Conservation (phyloP, 2,797 vertebrate species). For the Chaenodraco wilsoni region DNA sequence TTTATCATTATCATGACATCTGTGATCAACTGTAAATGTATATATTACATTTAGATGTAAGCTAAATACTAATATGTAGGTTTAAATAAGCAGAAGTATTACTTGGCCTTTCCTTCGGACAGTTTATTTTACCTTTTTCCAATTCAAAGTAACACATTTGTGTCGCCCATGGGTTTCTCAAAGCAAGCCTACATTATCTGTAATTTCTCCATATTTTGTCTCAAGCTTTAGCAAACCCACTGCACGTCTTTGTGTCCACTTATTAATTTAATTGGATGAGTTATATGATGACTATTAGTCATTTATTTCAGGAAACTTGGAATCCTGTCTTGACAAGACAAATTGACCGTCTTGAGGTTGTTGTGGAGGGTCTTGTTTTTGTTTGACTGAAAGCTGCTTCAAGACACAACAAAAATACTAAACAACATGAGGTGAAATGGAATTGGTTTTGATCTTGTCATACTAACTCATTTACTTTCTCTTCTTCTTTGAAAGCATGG, state of each 20-base stretch:
- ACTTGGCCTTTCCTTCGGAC: no score
- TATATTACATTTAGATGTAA: no score
- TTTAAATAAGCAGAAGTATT: no score
- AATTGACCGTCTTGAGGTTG: no score
- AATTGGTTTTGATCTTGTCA: background rate
- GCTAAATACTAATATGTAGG: no score
- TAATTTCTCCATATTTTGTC: background rate
- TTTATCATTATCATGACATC: no score
- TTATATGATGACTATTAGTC: background rate
- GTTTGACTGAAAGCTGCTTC: no score
- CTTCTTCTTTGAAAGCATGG: background rate
- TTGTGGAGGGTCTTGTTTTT: no score
- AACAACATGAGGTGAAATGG: no score
- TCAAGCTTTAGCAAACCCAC: background rate
- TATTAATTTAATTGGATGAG: background rate
- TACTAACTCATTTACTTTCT: background rate
- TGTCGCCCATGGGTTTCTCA: background rate
- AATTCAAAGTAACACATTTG: background rate
- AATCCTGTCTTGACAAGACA: background rate
- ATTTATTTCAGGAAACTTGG: background rate
- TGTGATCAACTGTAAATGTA: no score
- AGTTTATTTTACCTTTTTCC: background rate
- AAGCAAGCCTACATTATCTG: background rate
- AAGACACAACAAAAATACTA: no score
- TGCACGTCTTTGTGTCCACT: background rate